Evolutionary conservation across 2,113 vertebrate genomes (phyloP), one percentile per base, ranked within the genome.

Genomic region (Glaucidium brasilianum): DNA sequence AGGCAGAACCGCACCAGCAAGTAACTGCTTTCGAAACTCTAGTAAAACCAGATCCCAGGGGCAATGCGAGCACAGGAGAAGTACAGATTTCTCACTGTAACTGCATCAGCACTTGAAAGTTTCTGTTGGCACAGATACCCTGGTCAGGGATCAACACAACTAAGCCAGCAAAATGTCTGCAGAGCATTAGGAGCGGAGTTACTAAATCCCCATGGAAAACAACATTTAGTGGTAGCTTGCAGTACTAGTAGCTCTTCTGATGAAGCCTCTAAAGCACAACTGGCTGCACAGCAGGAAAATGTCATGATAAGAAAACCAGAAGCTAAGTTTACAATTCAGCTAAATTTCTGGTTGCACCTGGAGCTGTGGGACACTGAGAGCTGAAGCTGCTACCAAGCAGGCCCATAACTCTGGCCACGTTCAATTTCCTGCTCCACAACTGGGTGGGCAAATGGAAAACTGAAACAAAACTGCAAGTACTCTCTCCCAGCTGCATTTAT

Each of bases 41-140:
- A 27, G 69, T 23, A 90, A 80, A 93, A 43, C 18, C 81, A 92
- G 88, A 63, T n/a, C 88, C 91, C 85, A 63, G 49, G 77, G 77
- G 81, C 69, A 90, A 12, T 2, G 15, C 0, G 3, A 56, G 80
- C 15, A 11, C 56, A 13, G 50, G 30, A 76, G 47, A 78, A 85
- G 66, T 3, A 14, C 29, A 13, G 30, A 75, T 88, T 92, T 85
- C 88, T 88, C 90, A 93, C 90, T 1, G 0, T 68, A 52, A 82
- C 82, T 75, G 49, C 95, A 91, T 66, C 88, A 88, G 91, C 63
- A 69, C 78, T 73, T n/a, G 9, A 4, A 85, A 78, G 82, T 93
- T 94, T 96, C 94, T 97, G 82, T 94, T 94, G 95, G 95, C 94
- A 80, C 88, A 58, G n/a, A 34, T 12, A 60, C 53, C 26, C 2